Evolutionary conservation across 1,140 invertebrate species (phyloP).

Genomic region (Thrips palmi): DNA sequence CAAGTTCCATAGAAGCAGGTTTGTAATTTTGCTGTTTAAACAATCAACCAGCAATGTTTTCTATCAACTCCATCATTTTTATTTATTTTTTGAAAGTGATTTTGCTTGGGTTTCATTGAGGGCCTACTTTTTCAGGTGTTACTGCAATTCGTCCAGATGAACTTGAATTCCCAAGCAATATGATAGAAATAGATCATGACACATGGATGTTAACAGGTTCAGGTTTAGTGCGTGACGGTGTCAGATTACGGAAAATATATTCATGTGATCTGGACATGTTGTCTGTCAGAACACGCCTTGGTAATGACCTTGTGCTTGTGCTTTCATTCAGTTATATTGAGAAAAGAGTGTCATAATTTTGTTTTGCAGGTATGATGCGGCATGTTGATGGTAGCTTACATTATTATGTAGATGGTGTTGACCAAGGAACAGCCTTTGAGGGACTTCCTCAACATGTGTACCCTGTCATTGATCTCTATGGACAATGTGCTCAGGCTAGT

Average conservation of each 20-base stretch:
- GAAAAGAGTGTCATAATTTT: too few species aligned
- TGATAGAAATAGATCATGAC: constrained; percentile 79
- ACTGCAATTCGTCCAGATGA: constrained; percentile 76
- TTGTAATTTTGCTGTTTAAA: too few species aligned
- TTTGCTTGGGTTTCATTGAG: neutral
- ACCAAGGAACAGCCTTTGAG: constrained; percentile 72
- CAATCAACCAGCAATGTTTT: too few species aligned
- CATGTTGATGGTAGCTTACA: constrained; percentile 67
- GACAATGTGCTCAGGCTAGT: constrained; percentile 85
- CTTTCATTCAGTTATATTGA: neutral
- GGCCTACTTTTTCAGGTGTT: constrained; percentile 34
- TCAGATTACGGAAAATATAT: constrained; percentile 65
- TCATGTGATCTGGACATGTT: constrained; percentile 65
- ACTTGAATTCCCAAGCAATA: constrained; percentile 68
- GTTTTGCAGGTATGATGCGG: constrained; percentile 73
- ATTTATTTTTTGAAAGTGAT: neutral
- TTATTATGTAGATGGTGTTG: constrained; percentile 78
- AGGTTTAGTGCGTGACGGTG: constrained; percentile 64
- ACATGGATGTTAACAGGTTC: constrained; percentile 82
- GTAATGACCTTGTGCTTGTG: constrained; percentile 22
- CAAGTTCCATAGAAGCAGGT: constrained; percentile 73
- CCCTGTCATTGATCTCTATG: constrained; percentile 89
- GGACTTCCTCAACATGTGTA: constrained; percentile 68
- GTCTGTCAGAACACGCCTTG: constrained; percentile 54
- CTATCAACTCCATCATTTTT: neutral